Conservation (phyloP, 2,888 invertebrate genomes). For the Sussaba pulchella region DNA sequence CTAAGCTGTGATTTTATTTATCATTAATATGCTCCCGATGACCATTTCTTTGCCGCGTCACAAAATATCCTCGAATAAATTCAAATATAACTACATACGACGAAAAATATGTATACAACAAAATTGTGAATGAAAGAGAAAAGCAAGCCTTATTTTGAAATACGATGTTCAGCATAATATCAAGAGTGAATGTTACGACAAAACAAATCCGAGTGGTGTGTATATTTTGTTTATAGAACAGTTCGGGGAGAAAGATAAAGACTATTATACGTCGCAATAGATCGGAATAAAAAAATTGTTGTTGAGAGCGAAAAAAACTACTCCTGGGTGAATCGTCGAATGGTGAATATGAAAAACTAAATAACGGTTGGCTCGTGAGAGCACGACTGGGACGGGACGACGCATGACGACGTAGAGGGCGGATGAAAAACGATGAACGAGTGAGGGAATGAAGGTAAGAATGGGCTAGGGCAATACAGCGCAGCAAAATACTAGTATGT, state of each 20-base stretch:
- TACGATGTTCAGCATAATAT: background rate
- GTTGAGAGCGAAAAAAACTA: slow-evolving; percentile 30
- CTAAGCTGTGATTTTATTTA: too few relatives aligned
- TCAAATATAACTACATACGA: too few relatives aligned
- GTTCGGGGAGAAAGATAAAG: slow-evolving; percentile 16
- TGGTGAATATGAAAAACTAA: slow-evolving; percentile 39
- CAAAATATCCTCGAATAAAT: too few relatives aligned
- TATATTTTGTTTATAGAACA: background rate
- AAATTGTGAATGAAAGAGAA: slow-evolving; percentile 9
- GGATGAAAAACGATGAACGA: slow-evolving; percentile 9
- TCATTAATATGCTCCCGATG: too few relatives aligned
- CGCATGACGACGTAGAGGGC: slow-evolving; percentile 39
- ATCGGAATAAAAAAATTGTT: slow-evolving; percentile 49
- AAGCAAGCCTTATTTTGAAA: background rate
- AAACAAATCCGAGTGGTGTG: background rate
- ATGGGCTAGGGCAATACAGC: slow-evolving; percentile 37
- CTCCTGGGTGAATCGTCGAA: slow-evolving; percentile 46
- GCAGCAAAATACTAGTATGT: slow-evolving; percentile 17
- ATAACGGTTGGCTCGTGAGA: slow-evolving; percentile 22
- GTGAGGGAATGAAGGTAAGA: slow-evolving; percentile 35
- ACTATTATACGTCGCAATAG: slow-evolving; percentile 27
- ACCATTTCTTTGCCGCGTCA: too few relatives aligned
- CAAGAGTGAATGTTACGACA: slow-evolving; percentile 3
- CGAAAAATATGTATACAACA: background rate
- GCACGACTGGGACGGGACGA: slow-evolving; percentile 20